A percentile compares a stretch with the other conserved stretches of the same genome.
These are phyloP conservation scores for Zaprionus inermis DNA, from an alignment of 1,140 invertebrate genomes.

Conservation along the genomic window DNA sequence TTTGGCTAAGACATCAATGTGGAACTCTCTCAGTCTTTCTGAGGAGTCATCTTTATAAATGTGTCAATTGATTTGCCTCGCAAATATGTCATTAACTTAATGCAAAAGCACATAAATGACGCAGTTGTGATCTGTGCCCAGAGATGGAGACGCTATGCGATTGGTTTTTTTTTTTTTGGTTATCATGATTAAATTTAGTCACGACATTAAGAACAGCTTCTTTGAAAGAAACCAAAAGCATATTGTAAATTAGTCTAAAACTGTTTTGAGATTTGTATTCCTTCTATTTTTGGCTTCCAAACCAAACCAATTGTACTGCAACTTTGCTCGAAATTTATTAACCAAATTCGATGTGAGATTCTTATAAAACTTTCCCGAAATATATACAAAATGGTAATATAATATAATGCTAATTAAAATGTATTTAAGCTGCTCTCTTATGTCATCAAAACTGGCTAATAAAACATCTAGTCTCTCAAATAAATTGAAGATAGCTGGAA, in stretches of 20 bases:
- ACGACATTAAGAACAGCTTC: background rate
- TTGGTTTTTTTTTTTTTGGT: background rate
- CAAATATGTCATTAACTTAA: background rate
- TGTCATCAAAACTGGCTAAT: background rate
- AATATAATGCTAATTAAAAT: background rate
- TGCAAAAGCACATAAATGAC: background rate
- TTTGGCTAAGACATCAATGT: background rate
- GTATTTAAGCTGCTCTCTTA: background rate
- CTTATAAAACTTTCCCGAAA: background rate
- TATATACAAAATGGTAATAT: background rate
- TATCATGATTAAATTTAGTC: background rate
- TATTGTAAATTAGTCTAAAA: background rate
- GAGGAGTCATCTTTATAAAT: slow-evolving; percentile 1
- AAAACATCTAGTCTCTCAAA: background rate
- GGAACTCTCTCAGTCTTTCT: background rate
- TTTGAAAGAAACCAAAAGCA: background rate
- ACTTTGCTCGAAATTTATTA: background rate
- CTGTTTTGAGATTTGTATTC: background rate
- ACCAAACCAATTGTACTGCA: background rate
- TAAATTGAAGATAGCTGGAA: background rate
- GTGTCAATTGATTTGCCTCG: slow-evolving; percentile 1
- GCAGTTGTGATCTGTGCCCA: background rate
- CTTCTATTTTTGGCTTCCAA: background rate
- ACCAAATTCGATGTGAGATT: background rate
- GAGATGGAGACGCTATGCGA: background rate